phyloP scores from a whole-genome alignment of 2,888 invertebrate genomes.

The Drosophila setosimentum region DNA sequence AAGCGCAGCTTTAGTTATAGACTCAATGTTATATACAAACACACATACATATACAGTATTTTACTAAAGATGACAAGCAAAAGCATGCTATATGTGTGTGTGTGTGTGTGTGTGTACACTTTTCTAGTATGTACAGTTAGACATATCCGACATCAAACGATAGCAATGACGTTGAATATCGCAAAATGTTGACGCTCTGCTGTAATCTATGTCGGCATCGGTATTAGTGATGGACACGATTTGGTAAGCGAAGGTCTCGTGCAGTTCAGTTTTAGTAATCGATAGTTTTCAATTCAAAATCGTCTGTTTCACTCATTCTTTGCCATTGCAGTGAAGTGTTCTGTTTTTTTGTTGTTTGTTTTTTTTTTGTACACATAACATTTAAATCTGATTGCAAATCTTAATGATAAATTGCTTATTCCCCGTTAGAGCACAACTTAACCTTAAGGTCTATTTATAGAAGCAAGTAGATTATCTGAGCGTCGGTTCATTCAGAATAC shows the following conservation, averaged over 20 bases:
- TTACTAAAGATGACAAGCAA: background rate
- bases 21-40: background rate
- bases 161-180: conserved; percentile 36
- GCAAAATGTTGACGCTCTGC: conserved; percentile 20
- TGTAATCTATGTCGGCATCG: conserved; percentile 46
- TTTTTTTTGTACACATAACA: background rate
- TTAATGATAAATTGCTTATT: background rate
- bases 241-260: background rate
- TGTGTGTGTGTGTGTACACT: background rate
- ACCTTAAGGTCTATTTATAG: background rate
- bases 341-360: background rate
- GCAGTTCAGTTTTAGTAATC: background rate
- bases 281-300: background rate
- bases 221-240: conserved; percentile 40
- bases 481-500: background rate
- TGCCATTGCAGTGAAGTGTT: background rate
- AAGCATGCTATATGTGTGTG: background rate
- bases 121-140: background rate
- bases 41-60: background rate
- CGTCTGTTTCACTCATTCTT: background rate
- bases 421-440: background rate
- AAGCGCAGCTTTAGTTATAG: conserved; percentile 5
- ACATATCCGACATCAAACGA: conserved; percentile 14
- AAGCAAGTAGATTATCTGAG: background rate
- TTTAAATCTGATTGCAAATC: background rate